Evolutionary conservation across 2,113 vertebrate species (phyloP), one percentile per base, ranked within the genome.

Genomic region (Syngnathus floridae): DNA sequence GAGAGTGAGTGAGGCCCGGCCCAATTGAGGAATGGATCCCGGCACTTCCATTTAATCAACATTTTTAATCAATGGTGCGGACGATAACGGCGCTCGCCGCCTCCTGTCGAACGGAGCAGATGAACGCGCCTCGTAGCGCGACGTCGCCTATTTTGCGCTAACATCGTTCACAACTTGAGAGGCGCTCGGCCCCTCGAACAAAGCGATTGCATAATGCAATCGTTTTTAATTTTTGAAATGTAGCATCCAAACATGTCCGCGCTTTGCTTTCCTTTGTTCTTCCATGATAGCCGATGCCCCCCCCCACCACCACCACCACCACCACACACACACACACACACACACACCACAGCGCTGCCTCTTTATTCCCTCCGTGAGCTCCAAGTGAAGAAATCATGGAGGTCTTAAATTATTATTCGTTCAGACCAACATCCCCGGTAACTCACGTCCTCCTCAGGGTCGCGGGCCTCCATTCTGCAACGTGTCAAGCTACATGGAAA

Each of bases 371-470:
- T 76, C 75, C 80, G 81, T 86, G 81, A 66, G 46, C 79, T 86
- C 80, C 87, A 88, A 87, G 87, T 85, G 82, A 81, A 81, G 85
- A 84, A 87, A 85, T 87, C 83, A 86, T 82, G 80, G 85, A 82
- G 63, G 72, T 77, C 69, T 82, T 88, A 84, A 85, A 88, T 87
- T 86, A 87, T 76, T 75, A 86, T 76, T 75, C 84, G 79, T 82
- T 74, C 56, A 80, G 82, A 86, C 82, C 80, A 82, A 69, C 77
- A 78, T 74, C 82, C 70, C 78, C 7, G 76, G 79, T 77, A 81
- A 70, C 67, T 76, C 46, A 31, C 54, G 2, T 55, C 54, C 26
- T 56, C 54, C 54, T 56, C 54, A 17, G 54, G 54, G 54, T 56
- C 54, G 16, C 6, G 6, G 31, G 26, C 26, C 54, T 26, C 57